Conservation (phyloP, 1,140 invertebrate species). For the Lineus longissimus region DNA sequence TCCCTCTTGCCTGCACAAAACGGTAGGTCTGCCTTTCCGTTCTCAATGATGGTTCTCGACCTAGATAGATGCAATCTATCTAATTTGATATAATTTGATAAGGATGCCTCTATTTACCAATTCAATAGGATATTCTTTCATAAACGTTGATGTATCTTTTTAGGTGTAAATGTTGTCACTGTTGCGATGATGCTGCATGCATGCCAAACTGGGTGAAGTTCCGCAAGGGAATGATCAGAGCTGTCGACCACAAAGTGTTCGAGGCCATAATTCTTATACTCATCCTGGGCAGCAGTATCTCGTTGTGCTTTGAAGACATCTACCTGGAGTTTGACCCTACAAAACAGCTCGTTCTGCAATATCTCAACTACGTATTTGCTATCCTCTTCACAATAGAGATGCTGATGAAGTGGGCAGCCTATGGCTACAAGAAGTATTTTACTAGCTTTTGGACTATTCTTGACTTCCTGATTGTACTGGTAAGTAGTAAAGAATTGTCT, state of each 20-base stretch:
- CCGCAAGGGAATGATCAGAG: conserved; percentile 81
- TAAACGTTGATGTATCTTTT: too few species aligned
- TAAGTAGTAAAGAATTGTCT: conserved; percentile 67
- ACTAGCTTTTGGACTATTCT: conserved; percentile 98
- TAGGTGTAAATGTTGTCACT: too few species aligned
- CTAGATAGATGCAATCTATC: background rate
- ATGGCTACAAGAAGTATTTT: conserved; percentile 95
- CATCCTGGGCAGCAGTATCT: conserved; percentile 94
- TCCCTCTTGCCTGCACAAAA: conserved; percentile 57
- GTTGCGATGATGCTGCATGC: background rate
- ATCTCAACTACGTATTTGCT: conserved; percentile 96
- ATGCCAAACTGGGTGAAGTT: conserved; percentile 70
- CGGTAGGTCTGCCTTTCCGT: conserved; percentile 17
- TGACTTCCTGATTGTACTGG: conserved; percentile 97
- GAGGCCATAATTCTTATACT: conserved; percentile 95
- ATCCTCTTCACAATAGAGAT: conserved; percentile 97
- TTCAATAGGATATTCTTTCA: too few species aligned
- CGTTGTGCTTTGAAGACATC: conserved; percentile 95
- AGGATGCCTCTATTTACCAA: too few species aligned
- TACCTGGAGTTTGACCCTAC: conserved; percentile 76
- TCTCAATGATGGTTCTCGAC: background rate
- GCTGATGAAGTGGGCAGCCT: conserved; percentile 95
- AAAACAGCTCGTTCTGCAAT: conserved; percentile 85
- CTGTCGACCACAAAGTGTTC: conserved; percentile 98
- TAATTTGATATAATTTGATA: too few species aligned